Evolutionary conservation across 2,797 vertebrate genomes (phyloP).

Genomic region (Mormyrus proboscirostris): DNA sequence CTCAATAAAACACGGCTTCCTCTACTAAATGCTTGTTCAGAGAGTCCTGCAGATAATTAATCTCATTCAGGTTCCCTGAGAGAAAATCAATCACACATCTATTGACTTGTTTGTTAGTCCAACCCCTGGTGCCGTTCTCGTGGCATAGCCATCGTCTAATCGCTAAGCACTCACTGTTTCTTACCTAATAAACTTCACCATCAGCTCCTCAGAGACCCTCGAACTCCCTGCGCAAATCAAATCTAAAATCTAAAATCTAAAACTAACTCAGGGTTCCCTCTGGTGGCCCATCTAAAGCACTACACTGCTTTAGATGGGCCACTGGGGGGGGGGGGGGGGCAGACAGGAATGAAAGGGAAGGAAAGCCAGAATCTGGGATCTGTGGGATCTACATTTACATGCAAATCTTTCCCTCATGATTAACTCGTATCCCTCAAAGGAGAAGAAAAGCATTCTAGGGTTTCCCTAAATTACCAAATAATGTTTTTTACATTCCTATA

Average conservation of each 20-base stretch:
- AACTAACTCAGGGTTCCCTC: slow-evolving; percentile 32
- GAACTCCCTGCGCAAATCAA: background rate
- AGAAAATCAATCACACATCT: slow-evolving; percentile 31
- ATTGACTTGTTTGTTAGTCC: slow-evolving; percentile 18
- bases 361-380: background rate
- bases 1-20: background rate
- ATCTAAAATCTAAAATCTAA: background rate
- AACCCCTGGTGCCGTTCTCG: background rate
- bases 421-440: background rate
- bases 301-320: slow-evolving; percentile 25
- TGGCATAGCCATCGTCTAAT: slow-evolving; percentile 12
- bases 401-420: background rate
- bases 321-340: background rate
- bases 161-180: slow-evolving; percentile 7
- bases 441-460: background rate
- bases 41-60: slow-evolving; percentile 23
- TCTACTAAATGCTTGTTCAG: background rate
- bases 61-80: slow-evolving; percentile 25
- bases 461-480: background rate
- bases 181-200: slow-evolving; percentile 20
- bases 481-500: background rate
- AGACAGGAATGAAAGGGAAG: background rate
- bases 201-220: background rate
- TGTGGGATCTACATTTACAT: background rate
- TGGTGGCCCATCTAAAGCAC: slow-evolving; percentile 38